Percentiles rank a stretch among this genome's conserved stretches.
Evolutionary conservation across 1,140 invertebrate genomes (phyloP).

Genomic region (Hetaerina americana): DNA sequence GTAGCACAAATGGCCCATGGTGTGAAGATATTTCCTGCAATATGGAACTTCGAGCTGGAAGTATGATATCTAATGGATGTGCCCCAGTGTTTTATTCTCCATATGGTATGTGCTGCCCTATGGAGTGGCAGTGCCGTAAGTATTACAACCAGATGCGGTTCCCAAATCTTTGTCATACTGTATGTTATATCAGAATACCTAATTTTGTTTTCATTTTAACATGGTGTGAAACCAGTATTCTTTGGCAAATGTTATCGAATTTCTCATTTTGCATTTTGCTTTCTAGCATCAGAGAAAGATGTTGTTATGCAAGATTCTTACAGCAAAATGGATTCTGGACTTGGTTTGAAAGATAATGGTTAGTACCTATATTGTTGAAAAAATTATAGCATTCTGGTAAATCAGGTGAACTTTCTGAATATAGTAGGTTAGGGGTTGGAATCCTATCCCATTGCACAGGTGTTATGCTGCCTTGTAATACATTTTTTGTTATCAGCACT

Average conservation of each 20-base stretch:
- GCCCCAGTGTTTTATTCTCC: conserved; percentile 29
- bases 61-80: conserved; percentile 30
- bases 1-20: conserved; percentile 22
- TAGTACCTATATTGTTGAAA: too few species aligned
- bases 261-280: not conserved
- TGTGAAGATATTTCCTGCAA: conserved; percentile 37
- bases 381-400: too few species aligned
- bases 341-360: too few species aligned
- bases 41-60: conserved; percentile 31
- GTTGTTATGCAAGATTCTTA: not conserved
- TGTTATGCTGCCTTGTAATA: too few species aligned
- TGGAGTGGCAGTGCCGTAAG: conserved; percentile 37
- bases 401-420: too few species aligned
- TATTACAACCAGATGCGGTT: too few species aligned
- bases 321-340: not conserved
- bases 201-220: not conserved
- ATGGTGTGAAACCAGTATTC: not conserved
- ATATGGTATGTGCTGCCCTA: conserved; percentile 33
- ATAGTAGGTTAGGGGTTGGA: too few species aligned
- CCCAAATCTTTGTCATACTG: not conserved
- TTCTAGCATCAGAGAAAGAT: not conserved
- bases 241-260: not conserved
- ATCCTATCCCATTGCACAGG: too few species aligned
- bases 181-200: not conserved
- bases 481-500: too few species aligned